phyloP scores from a whole-genome alignment of 2,113 vertebrate species.

The Serinus canaria region DNA sequence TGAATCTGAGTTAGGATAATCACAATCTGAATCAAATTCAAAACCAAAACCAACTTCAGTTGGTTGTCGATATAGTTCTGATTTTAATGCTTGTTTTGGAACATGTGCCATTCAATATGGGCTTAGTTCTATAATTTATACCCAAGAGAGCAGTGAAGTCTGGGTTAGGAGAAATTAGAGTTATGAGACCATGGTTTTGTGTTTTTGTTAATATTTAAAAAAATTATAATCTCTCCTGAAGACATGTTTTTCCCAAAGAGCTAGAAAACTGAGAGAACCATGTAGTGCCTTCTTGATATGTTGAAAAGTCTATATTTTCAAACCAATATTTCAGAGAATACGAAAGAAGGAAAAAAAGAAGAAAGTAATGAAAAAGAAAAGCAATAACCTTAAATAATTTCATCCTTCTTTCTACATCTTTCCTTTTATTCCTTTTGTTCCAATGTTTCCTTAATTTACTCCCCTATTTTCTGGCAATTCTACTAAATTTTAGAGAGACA shows the following conservation, averaged over 20 bases:
- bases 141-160: not conserved
- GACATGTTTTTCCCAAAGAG: not conserved
- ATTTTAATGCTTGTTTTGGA: not conserved
- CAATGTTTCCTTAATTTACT: slow-evolving; percentile 29
- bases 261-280: not conserved
- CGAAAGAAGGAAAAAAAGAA: not conserved
- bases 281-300: not conserved
- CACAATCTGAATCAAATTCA: not conserved
- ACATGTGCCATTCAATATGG: not conserved
- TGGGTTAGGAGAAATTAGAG: not conserved
- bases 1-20: not conserved
- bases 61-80: not conserved
- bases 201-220: not conserved
- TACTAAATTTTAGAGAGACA: slow-evolving; percentile 9
- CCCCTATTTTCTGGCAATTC: slow-evolving; percentile 5
- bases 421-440: not conserved
- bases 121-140: not conserved
- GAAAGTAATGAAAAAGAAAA: not conserved
- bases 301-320: not conserved
- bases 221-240: not conserved
- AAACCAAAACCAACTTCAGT: not conserved
- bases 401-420: not conserved
- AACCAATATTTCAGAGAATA: not conserved
- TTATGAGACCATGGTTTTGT: not conserved
- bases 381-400: not conserved